These are phyloP conservation scores for Choloepus didactylus DNA, from an alignment of 2,797 vertebrate species.

Conservation along the genomic window DNA sequence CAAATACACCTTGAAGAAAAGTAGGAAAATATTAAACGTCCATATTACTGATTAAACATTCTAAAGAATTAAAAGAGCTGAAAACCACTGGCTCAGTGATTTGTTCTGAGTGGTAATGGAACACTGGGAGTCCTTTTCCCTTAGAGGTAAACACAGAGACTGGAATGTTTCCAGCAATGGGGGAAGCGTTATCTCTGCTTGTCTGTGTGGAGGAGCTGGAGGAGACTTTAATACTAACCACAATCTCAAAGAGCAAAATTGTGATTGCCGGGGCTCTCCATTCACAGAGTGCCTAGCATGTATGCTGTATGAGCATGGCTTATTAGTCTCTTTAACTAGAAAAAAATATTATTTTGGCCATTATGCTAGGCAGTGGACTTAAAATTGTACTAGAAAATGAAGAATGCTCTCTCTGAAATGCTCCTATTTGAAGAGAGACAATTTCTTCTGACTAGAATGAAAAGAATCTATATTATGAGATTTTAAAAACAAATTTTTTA, in stretches of 20 bases:
- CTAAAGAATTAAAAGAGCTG: neutral
- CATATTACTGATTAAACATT: neutral
- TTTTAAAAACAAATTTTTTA: no score
- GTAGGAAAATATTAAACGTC: neutral
- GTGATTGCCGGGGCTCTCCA: neutral
- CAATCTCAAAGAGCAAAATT: neutral
- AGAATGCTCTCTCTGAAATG: neutral
- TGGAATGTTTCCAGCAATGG: neutral
- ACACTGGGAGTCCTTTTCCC: neutral
- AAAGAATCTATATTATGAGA: no score
- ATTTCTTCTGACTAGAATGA: neutral
- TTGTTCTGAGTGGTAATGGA: no score
- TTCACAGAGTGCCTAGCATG: neutral
- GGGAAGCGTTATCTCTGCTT: fast-evolving
- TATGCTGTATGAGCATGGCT: neutral
- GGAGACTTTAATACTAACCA: fast-evolving
- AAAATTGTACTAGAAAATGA: neutral
- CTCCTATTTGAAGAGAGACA: neutral
- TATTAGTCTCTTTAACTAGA: neutral
- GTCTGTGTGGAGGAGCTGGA: neutral
- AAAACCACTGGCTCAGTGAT: neutral
- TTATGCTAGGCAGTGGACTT: neutral
- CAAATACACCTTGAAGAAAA: neutral
- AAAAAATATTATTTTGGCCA: neutral
- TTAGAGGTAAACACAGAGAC: neutral